Evolutionary conservation across 2,888 invertebrate genomes (phyloP).

Genomic region (Eupithecia subfuscata): DNA sequence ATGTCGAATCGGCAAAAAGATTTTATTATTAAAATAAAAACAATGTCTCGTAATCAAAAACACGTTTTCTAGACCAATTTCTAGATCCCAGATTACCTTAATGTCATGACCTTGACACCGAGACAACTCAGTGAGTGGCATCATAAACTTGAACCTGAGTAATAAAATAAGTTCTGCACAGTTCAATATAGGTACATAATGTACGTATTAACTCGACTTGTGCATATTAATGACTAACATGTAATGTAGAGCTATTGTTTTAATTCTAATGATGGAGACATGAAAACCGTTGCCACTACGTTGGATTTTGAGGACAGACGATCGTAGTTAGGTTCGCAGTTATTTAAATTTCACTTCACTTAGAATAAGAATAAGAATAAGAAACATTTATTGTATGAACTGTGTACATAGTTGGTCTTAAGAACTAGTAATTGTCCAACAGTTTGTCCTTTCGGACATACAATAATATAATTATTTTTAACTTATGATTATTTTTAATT

Average conservation of each 20-base stretch:
- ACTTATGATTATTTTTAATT: too few relatives aligned
- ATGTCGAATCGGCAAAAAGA: not conserved
- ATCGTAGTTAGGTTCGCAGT: not conserved
- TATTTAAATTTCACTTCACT: not conserved
- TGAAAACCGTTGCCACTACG: not conserved
- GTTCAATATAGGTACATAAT: not conserved
- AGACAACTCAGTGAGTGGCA: not conserved
- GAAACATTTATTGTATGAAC: too few relatives aligned
- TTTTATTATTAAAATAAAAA: not conserved
- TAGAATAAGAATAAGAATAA: too few relatives aligned
- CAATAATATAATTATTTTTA: too few relatives aligned
- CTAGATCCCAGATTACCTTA: not conserved
- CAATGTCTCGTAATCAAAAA: not conserved
- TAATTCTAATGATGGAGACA: not conserved
- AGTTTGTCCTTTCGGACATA: too few relatives aligned
- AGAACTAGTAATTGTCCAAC: too few relatives aligned
- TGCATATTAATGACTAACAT: not conserved
- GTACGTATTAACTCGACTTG: not conserved
- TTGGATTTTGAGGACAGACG: not conserved
- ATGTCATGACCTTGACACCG: not conserved
- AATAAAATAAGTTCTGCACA: not conserved
- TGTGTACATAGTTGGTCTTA: too few relatives aligned
- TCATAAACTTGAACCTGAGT: not conserved
- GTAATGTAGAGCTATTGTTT: not conserved
- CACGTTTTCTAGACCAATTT: not conserved